These are phyloP conservation scores for Morpho achilles DNA, from an alignment of 2,888 invertebrate species.

Conservation along the genomic window DNA sequence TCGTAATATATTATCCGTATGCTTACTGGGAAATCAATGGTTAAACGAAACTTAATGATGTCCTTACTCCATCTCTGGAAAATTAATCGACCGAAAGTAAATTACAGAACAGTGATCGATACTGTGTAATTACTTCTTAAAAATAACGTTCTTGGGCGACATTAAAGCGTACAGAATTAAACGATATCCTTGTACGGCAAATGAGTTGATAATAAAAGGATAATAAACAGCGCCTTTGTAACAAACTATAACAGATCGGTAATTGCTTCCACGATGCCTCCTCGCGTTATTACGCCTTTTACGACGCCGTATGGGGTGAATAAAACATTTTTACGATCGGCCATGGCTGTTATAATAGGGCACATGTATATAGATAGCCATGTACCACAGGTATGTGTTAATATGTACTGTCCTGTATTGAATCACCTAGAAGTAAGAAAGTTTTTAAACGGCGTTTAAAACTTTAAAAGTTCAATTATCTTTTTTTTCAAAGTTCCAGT, in stretches of 20 bases:
- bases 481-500: no score
- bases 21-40: constrained; percentile 9
- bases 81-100: constrained; percentile 9
- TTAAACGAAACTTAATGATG: constrained; percentile 5
- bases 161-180: constrained; percentile 67
- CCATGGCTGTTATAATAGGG: constrained; percentile 71
- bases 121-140: constrained; percentile 7
- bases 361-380: constrained; percentile 36
- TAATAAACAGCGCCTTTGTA: constrained; percentile 78
- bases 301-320: constrained; percentile 79
- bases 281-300: constrained; percentile 79
- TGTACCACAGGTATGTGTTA: constrained; percentile 28
- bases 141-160: constrained; percentile 25
- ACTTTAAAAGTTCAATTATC: no score
- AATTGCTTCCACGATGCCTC: constrained; percentile 79
- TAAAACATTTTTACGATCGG: constrained; percentile 79
- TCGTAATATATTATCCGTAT: neutral
- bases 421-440: no score
- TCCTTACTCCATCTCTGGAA: constrained; percentile 4
- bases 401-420: constrained; percentile 8
- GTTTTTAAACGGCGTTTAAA: no score
- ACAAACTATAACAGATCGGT: constrained; percentile 80
- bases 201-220: constrained; percentile 78
- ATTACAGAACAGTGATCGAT: constrained; percentile 8
- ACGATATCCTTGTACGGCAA: constrained; percentile 70